Conservation (phyloP, 2,113 vertebrate genomes). For the Hippolais icterina region DNA sequence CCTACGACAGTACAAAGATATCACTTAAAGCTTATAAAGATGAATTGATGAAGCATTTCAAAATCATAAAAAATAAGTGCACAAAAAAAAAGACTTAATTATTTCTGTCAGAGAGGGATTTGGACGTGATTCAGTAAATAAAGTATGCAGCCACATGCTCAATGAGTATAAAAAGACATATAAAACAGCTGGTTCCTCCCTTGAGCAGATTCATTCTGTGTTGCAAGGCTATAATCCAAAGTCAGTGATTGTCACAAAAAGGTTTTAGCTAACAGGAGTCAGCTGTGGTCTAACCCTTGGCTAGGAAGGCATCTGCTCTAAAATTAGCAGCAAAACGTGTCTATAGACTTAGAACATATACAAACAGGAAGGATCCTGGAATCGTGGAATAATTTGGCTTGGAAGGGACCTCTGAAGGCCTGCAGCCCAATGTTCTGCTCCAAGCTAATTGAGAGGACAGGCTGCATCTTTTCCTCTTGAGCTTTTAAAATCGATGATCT, state of each 20-base stretch:
- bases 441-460: background rate
- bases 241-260: background rate
- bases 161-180: background rate
- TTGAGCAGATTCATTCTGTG: background rate
- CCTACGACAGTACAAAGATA: background rate
- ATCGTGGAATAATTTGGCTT: background rate
- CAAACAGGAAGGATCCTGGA: background rate
- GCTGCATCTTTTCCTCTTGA: background rate
- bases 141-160: background rate
- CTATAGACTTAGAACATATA: background rate
- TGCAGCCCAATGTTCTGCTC: background rate
- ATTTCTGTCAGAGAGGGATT: background rate
- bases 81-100: background rate
- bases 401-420: background rate
- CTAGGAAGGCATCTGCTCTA: background rate
- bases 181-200: slow-evolving; percentile 6
- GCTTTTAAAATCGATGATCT: background rate
- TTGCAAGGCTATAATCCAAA: background rate
- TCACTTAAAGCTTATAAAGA: background rate
- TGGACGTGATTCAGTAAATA: slow-evolving; percentile 10
- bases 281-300: background rate
- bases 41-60: background rate
- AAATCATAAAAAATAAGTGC: background rate
- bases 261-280: background rate
- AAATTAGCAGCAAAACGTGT: background rate